These are phyloP conservation scores for Drosophila punjabiensis DNA, from an alignment of 1,140 invertebrate species.

Conservation along the genomic window DNA sequence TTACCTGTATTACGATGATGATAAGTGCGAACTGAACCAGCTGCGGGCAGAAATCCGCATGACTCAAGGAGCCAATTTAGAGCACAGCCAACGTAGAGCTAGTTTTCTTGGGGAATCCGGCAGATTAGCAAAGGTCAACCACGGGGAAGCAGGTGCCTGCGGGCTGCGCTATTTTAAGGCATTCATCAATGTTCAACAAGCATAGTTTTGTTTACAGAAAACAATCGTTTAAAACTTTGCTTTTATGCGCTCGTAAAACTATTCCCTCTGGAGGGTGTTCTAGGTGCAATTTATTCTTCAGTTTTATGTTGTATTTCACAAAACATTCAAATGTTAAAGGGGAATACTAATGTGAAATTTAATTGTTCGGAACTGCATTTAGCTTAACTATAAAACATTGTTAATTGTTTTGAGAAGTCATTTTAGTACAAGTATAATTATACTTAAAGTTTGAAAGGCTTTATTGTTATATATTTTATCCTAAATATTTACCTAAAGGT, in stretches of 20 bases:
- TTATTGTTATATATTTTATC: not conserved
- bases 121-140: slow-evolving; percentile 27
- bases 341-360: not conserved
- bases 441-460: not conserved
- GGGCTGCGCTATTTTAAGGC: slow-evolving; percentile 5
- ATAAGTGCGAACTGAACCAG: slow-evolving; percentile 47
- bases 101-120: not conserved
- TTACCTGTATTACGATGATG: slow-evolving; percentile 39
- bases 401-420: not conserved
- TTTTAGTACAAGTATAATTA: not conserved
- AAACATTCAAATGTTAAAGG: not conserved
- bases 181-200: slow-evolving; percentile 11
- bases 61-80: slow-evolving; percentile 36
- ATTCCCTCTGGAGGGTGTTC: not conserved
- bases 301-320: not conserved
- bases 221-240: slow-evolving; percentile 2
- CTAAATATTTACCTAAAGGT: slow-evolving; percentile 2
- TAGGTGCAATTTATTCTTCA: not conserved
- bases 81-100: slow-evolving; percentile 5
- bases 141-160: slow-evolving; percentile 5
- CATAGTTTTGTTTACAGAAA: slow-evolving; percentile 6
- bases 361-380: slow-evolving; percentile 2
- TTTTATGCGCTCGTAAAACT: slow-evolving; percentile 5
- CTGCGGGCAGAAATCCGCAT: slow-evolving; percentile 25
- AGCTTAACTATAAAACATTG: not conserved